Conservation (phyloP, 2,113 vertebrate genomes). For the Lycaon pictus region DNA sequence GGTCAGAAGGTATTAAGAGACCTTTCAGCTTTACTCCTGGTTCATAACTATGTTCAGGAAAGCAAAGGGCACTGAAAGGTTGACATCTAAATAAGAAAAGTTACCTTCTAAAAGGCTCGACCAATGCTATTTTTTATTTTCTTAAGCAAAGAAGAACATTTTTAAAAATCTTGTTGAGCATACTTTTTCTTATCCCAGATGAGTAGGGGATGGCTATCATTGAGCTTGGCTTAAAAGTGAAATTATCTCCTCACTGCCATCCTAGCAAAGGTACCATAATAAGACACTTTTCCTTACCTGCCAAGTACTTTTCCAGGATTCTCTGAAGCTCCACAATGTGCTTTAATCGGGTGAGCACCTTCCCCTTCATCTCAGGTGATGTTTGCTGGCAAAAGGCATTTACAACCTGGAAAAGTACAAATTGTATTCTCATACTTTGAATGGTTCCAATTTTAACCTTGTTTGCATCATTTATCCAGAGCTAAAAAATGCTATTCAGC, state of each 20-base stretch:
- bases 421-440: not conserved
- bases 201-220: not conserved
- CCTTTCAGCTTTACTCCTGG: not conserved
- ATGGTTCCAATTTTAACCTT: not conserved
- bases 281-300: constrained; percentile 86
- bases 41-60: constrained; percentile 7
- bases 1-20: not conserved
- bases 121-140: not conserved
- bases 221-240: not conserved
- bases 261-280: not conserved
- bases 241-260: not conserved
- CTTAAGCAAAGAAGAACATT: not conserved
- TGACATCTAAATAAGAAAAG: constrained; percentile 3
- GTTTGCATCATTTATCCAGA: not conserved
- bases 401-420: constrained; percentile 89
- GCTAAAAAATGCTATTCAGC: not conserved
- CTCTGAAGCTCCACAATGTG: constrained; percentile 95
- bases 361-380: constrained; percentile 95
- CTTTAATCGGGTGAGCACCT: constrained; percentile 94
- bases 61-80: not conserved
- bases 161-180: not conserved
- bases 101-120: not conserved
- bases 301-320: constrained; percentile 91
- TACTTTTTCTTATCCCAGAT: not conserved
- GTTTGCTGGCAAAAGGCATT: constrained; percentile 95